These are phyloP conservation scores for Burhinus bistriatus DNA, from an alignment of 2,113 vertebrate genomes.

Conservation along the genomic window DNA sequence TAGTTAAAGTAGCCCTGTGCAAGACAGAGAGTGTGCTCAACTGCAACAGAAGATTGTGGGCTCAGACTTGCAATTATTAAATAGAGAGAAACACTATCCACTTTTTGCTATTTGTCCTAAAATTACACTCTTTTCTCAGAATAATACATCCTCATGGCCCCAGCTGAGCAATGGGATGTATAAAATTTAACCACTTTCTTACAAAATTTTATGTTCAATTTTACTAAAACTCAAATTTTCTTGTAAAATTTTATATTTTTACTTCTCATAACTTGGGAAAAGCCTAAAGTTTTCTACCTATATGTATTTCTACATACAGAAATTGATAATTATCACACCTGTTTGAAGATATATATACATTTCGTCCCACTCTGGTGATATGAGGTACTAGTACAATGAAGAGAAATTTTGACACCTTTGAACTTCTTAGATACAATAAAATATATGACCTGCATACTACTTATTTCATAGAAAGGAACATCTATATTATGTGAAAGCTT, in stretches of 20 bases:
- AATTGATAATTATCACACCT: background rate
- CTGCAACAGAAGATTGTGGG: background rate
- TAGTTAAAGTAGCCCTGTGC: background rate
- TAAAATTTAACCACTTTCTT: background rate
- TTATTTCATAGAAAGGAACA: background rate
- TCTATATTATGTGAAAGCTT: background rate
- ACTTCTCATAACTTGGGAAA: background rate
- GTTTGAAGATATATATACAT: background rate
- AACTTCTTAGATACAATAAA: background rate
- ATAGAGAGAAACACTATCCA: background rate
- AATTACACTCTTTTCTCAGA: background rate
- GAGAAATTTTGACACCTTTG: background rate
- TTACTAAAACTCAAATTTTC: background rate
- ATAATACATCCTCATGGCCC: background rate
- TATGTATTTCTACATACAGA: background rate
- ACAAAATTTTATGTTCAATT: background rate
- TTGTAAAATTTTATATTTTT: background rate
- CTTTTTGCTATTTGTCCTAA: background rate
- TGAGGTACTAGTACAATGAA: background rate
- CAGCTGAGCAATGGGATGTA: background rate
- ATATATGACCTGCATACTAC: background rate
- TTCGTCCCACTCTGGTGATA: background rate
- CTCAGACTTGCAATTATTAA: background rate
- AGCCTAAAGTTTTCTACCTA: background rate
- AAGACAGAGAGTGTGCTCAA: background rate